phyloP scores from a whole-genome alignment of 2,888 invertebrate species.

The Epinotia brunnichana region DNA sequence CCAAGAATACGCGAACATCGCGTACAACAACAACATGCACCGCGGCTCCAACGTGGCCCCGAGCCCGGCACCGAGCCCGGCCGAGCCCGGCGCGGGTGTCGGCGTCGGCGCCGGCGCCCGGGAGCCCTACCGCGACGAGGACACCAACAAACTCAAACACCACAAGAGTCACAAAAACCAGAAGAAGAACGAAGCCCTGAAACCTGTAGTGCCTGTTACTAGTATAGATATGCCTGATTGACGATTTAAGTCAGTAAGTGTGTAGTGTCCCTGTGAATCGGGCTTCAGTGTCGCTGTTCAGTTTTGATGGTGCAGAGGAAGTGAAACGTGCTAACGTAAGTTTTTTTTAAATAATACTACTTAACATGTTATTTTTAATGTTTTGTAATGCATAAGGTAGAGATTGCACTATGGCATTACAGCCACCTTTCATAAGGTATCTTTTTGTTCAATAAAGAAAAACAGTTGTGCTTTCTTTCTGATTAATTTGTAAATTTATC shows the following conservation, averaged over 20 bases:
- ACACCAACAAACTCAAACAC: constrained; percentile 79
- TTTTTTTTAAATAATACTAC: not conserved
- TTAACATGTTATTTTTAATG: not conserved
- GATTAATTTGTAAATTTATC: not conserved
- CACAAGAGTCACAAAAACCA: constrained; percentile 87
- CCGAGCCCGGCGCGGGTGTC: too few species aligned
- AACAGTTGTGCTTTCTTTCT: not conserved
- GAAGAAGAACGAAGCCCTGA: constrained; percentile 90
- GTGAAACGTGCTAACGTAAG: not conserved
- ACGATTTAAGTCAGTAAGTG: constrained; percentile 55
- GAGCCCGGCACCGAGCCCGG: too few species aligned
- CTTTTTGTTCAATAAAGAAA: not conserved
- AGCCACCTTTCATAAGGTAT: not conserved
- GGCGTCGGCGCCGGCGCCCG: too few species aligned
- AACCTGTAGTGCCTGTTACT: constrained; percentile 94
- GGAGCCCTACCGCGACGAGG: constrained; percentile 79
- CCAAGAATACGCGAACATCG: constrained; percentile 99
- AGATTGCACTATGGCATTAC: not conserved
- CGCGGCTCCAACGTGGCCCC: constrained; percentile 61
- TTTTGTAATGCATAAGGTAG: not conserved
- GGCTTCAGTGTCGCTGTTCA: constrained; percentile 51
- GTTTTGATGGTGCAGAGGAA: constrained; percentile 3
- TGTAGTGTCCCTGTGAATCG: constrained; percentile 57
- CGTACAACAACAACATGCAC: constrained; percentile 89
- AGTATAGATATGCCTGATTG: constrained; percentile 96